Conservation (phyloP, 2,888 invertebrate species). For the Ochropleura plecta region DNA sequence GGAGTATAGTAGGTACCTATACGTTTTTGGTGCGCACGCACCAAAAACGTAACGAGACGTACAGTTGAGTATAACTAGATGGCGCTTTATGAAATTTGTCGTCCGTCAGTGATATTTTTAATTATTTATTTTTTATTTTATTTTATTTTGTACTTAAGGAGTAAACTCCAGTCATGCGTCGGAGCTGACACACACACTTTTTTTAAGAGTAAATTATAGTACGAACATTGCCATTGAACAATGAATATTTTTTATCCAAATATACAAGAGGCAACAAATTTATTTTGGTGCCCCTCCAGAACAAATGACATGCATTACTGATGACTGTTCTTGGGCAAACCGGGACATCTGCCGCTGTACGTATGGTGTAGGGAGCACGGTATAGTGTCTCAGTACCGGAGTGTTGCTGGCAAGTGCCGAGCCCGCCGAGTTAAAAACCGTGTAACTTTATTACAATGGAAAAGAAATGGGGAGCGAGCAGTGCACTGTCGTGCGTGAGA, state of each 20-base stretch:
- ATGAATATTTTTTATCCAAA: background rate
- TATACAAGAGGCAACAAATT: background rate
- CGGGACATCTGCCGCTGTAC: constrained; percentile 54
- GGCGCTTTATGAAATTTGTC: too few species aligned
- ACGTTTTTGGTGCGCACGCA: too few species aligned
- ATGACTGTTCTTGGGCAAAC: constrained; percentile 32
- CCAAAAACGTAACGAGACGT: too few species aligned
- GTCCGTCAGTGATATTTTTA: too few species aligned
- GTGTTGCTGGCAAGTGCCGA: constrained; percentile 57
- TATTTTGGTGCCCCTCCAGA: constrained; percentile 5
- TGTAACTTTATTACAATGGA: constrained; percentile 88
- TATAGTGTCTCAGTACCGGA: constrained; percentile 24
- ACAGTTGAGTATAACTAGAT: too few species aligned
- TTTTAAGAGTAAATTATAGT: too few species aligned
- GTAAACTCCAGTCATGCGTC: too few species aligned
- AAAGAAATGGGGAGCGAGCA: constrained; percentile 73
- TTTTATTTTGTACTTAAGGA: too few species aligned
- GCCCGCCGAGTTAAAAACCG: constrained; percentile 81
- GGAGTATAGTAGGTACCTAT: too few species aligned
- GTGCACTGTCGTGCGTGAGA: constrained; percentile 69
- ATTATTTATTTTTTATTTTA: too few species aligned
- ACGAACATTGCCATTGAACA: background rate
- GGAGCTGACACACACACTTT: too few species aligned
- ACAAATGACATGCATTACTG: constrained; percentile 59
- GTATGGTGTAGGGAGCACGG: constrained; percentile 24